phyloP scores from a whole-genome alignment of 2,113 vertebrate genomes.

The Dasyornis broadbenti region DNA sequence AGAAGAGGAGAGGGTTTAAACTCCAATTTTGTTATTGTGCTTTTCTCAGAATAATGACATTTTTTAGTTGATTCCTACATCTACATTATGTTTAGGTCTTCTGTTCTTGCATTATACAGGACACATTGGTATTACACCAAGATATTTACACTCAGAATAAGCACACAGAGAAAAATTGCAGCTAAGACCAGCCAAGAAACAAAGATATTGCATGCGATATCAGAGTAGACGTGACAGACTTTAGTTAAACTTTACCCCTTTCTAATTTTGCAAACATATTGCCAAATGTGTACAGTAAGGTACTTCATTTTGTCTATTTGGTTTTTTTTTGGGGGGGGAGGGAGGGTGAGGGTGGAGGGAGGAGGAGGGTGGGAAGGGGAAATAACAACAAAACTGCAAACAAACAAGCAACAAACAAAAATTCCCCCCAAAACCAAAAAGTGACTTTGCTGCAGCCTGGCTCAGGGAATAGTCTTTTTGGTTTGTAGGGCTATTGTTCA shows the following conservation, averaged over 20 bases:
- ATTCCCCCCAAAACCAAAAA: background rate
- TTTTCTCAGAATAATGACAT: background rate
- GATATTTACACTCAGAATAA: background rate
- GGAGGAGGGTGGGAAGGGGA: background rate
- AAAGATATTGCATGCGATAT: background rate
- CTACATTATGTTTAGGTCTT: background rate
- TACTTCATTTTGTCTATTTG: background rate
- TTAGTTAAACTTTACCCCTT: background rate
- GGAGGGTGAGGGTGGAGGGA: background rate
- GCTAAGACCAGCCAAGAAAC: background rate
- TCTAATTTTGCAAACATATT: background rate
- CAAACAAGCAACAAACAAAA: background rate
- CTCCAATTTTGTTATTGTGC: background rate
- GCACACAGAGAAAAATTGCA: background rate
- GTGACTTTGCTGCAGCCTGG: background rate
- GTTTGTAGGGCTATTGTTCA: background rate
- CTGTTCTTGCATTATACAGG: background rate
- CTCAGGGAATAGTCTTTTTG: background rate
- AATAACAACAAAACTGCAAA: background rate
- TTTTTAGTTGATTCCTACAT: background rate
- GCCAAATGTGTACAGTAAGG: background rate
- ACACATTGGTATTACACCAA: background rate
- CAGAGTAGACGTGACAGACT: background rate
- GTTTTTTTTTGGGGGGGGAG: no score
- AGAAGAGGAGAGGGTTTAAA: background rate